Base-by-base conservation (phyloP, 1,140 invertebrate genomes). In the Bombus fervidus region DNA sequence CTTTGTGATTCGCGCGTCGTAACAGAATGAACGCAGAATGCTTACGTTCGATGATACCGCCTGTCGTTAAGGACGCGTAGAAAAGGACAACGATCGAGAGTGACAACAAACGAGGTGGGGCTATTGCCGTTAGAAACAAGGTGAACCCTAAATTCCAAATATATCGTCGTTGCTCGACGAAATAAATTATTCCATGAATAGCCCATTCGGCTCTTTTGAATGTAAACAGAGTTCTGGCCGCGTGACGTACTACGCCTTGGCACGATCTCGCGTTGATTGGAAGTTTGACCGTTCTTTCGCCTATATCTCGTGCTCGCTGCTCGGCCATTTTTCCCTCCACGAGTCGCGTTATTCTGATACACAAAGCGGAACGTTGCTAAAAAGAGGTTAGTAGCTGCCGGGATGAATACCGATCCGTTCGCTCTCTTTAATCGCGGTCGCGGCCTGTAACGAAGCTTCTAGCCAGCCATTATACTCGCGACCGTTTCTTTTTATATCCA, bases 161-260 rank as follows among this genome's bases (percentile, higher is more conserved):
- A 72, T 47, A 80, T 76, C 2, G 53, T 3, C 53, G 39, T 34
- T 76, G 28, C 66, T 37, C 68, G 76, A 34, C 57, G 62, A 89
- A 86, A 89, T 89, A 89, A 89, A 89, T 89, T 89, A 89, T 87
- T 89, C 88, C 85, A 87, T 89, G 81, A 89, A 89, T 89, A 89
- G 83, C 85, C 89, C 87, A 86, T 86, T 89, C 71, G 76, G 41
- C 66, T 86, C 87, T 81, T 83, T 89, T 87, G 28, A 89, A 89
- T 84, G 76, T 89, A 89, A 87, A 89, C 87, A 83, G 72, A 81
- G 43, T 64, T 72, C 13, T 80, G 64, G n/a, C 39, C 77, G 59
- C 68, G 78, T 62, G 78, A 88, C 81, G 68, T 47, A 72, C 53
- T 66, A 68, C 59, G 28, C 57, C 53, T 12, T 2, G 41, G 57